Conservation (phyloP, 2,797 vertebrate genomes). For the Myotis findleyi region DNA sequence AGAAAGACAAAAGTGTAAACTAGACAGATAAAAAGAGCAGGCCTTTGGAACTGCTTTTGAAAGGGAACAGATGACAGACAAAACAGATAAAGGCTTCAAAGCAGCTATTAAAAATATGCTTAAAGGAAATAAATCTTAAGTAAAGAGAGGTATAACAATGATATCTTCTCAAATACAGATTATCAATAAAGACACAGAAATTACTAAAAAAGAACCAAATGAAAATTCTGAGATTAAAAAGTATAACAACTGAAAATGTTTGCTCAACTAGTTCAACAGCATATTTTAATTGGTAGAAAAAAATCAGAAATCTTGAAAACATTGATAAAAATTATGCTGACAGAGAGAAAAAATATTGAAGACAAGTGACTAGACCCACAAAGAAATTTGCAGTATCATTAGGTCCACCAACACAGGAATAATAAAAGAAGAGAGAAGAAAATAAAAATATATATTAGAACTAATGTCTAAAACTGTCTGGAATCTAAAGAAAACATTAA, state of each 20-base stretch:
- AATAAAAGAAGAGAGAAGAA: background rate
- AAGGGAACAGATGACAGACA: background rate
- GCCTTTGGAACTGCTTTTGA: background rate
- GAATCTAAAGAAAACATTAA: background rate
- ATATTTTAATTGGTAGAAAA: background rate
- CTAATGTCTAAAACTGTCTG: background rate
- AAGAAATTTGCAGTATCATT: background rate
- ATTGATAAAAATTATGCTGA: background rate
- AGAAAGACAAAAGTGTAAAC: background rate
- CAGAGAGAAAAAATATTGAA: constrained; percentile 1
- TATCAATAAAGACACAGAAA: background rate
- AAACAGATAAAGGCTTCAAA: background rate
- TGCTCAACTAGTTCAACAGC: background rate
- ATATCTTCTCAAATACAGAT: background rate
- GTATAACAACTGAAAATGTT: background rate
- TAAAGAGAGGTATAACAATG: background rate
- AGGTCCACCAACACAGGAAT: background rate
- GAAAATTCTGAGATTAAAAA: background rate
- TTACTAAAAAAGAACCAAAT: background rate
- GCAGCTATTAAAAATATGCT: background rate
- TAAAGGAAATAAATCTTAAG: background rate
- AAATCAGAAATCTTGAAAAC: background rate
- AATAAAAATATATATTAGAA: background rate
- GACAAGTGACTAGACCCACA: background rate
- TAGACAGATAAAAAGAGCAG: background rate